Evolutionary conservation across 1,140 invertebrate species (phyloP), one percentile per base, ranked within the genome.

Genomic region (Prorops nasuta): DNA sequence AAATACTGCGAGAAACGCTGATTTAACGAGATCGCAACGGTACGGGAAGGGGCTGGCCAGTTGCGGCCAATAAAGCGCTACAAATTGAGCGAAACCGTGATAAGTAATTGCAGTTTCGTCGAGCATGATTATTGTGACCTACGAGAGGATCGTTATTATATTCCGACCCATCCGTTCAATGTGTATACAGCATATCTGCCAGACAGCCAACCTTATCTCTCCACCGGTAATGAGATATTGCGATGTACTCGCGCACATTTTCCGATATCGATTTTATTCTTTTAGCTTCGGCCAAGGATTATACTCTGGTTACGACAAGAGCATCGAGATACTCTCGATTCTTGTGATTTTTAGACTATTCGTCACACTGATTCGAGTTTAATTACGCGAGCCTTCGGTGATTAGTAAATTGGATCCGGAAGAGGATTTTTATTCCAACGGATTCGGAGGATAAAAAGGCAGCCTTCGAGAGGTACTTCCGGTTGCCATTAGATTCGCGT

Each of bases 401-500:
- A n/a, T n/a, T n/a, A n/a, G n/a, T n/a, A n/a, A n/a, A n/a, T n/a
- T n/a, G n/a, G n/a, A 51, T 46, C 44, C 44, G 21, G 28, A 14
- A 44, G 41, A 35, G 31, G 21, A 47, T 52, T 56, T 43, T 28
- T 10, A 28, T 28, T 10, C 24, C 24, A 6, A 28, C 10, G 4
- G 24, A 28, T 4, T 6, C 4, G 24, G 24, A 10, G 24, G 24
- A 28, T 6, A 21, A 16, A 18, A 16, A 45, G 37, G 38, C 31
- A 51, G 12, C 16, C 22, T 32, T 43, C 17, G 21, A 2, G 18
- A 42, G n/a, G 17, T 15, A 21, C 49, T 49, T 47, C 52, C 9
- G 28, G 32, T 36, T 44, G 40, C 54, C 45, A 63, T 63, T 57
- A 57, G 54, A 51, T 54, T 63, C 58, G 50, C 60, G 54, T 60